phyloP scores from a whole-genome alignment of 2,113 vertebrate species.

The Tetrax tetrax region DNA sequence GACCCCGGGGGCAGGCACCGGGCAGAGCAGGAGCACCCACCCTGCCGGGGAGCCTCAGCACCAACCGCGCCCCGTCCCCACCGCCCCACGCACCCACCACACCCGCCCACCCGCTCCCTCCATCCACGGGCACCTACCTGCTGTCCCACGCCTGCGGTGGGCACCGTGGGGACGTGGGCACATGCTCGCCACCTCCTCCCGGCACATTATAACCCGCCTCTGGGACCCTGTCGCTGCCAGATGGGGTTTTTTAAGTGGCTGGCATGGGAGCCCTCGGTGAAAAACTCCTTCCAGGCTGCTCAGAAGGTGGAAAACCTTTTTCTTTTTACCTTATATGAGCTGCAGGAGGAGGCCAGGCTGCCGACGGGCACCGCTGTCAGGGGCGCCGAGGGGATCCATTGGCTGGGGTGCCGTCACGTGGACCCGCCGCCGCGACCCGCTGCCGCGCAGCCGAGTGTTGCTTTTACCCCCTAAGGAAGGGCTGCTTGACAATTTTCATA shows the following conservation, averaged over 20 bases:
- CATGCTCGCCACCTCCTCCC: constrained; percentile 12
- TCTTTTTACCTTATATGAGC: constrained; percentile 95
- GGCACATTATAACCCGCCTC: constrained; percentile 10
- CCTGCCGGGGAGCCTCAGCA: fast-evolving
- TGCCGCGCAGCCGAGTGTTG: constrained; percentile 74
- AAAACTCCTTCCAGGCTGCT: constrained; percentile 58
- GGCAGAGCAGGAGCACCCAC: neutral
- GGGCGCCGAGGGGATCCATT: constrained; percentile 78
- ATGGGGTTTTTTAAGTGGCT: constrained; percentile 65
- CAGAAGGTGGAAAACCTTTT: constrained; percentile 77
- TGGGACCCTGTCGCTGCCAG: neutral
- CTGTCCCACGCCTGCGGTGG: neutral
- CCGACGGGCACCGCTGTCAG: constrained; percentile 74
- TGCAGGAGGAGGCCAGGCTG: constrained; percentile 77
- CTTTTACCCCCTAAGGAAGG: constrained; percentile 89
- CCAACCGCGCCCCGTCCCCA: fast-evolving
- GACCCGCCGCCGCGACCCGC: constrained; percentile 77
- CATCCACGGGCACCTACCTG: neutral
- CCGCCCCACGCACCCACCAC: fast-evolving
- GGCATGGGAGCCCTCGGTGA: constrained; percentile 39
- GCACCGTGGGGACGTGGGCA: neutral
- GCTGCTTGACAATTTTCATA: constrained; percentile 92
- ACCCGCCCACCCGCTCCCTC: fast-evolving
- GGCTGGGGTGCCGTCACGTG: constrained; percentile 77
- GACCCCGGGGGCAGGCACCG: fast-evolving